Percentiles rank a stretch among this genome's conserved stretches.
Evolutionary conservation across 2,888 invertebrate genomes (phyloP).

Genomic region (Acleris laterana): DNA sequence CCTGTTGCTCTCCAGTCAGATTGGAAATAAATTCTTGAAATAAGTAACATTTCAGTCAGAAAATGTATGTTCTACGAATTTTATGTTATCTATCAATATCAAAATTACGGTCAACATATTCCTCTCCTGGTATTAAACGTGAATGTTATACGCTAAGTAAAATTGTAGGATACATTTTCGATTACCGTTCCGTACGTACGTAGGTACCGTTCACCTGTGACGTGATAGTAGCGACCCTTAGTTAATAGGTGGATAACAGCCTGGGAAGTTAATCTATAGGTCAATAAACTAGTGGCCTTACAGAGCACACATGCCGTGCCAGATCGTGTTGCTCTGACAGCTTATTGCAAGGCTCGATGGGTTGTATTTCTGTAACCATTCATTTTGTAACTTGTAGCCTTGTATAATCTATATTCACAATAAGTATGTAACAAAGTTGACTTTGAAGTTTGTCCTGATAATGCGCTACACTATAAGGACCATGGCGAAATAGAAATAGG

Average conservation of each 20-base stretch:
- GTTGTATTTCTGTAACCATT: too few relatives aligned
- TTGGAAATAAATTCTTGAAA: neutral
- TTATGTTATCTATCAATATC: too few relatives aligned
- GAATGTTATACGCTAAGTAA: neutral
- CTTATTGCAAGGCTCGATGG: slow-evolving; percentile 5
- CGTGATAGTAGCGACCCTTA: slow-evolving; percentile 3
- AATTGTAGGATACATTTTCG: slow-evolving; percentile 4
- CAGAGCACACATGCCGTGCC: slow-evolving; percentile 27
- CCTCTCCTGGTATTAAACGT: too few relatives aligned
- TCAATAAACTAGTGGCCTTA: slow-evolving; percentile 34
- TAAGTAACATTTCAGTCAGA: neutral
- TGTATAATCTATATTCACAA: too few relatives aligned
- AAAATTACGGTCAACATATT: too few relatives aligned
- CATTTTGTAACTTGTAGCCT: too few relatives aligned
- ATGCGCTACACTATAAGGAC: too few relatives aligned
- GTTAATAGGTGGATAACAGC: slow-evolving; percentile 12
- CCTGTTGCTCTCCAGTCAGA: neutral
- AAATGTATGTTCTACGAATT: neutral
- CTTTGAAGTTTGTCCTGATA: too few relatives aligned
- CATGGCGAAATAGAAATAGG: too few relatives aligned
- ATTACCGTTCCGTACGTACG: slow-evolving; percentile 6
- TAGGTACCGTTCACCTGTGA: slow-evolving; percentile 9
- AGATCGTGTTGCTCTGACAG: slow-evolving; percentile 30
- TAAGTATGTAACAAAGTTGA: too few relatives aligned
- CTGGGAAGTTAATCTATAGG: slow-evolving; percentile 30